Base-by-base conservation (phyloP, 2,888 invertebrate species). In the Agrochola lychnidis region DNA sequence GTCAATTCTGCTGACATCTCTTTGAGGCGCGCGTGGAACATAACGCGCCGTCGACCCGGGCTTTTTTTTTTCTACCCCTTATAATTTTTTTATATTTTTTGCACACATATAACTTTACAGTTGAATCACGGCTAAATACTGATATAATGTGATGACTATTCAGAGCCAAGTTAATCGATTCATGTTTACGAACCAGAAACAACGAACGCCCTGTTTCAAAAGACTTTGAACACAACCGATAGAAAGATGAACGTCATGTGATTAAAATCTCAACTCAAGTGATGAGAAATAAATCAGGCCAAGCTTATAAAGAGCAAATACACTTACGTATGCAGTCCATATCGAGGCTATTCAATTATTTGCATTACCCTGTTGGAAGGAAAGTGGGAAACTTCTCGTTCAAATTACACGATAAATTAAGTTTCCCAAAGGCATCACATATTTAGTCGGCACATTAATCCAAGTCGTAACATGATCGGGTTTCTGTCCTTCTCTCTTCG, bases 401-500 rank as follows among this genome's bases (percentile, higher is more conserved):
- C 56, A 78, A 63, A 73, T 84, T 73, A 70, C 81, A 57, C 70
- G 16, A 74, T 71, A 74, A 70, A 72, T 79, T 73, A 70, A 87
- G 63, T 84, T 81, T 73, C 64, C 73, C 73, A 56, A 76, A 76
- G 69, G 64, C 73, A 76, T 76, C 67, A 74, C 64, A 87, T 85
- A 77, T 81, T 79, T 75, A 76, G 75, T 76, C 53, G n/a, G 62
- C 16, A 73, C 81, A 70, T 81, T 80, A 74, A 79, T 87, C 70
- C 30, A 66, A 83, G 80, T 84, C 69, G 83, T 67, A 86, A 83
- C 69, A 36, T 84, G 87, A 83, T 72, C 73, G 51, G 66, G 73
- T 70, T 64, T 61, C 63, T 66, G 70, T 68, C 86, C 78, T 62
- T 64, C 70, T 61, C 63, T 75, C 48, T 63, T 79, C 74, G 53